Evolutionary conservation across 2,113 vertebrate genomes (phyloP).

Genomic region (Recurvirostra avosetta): DNA sequence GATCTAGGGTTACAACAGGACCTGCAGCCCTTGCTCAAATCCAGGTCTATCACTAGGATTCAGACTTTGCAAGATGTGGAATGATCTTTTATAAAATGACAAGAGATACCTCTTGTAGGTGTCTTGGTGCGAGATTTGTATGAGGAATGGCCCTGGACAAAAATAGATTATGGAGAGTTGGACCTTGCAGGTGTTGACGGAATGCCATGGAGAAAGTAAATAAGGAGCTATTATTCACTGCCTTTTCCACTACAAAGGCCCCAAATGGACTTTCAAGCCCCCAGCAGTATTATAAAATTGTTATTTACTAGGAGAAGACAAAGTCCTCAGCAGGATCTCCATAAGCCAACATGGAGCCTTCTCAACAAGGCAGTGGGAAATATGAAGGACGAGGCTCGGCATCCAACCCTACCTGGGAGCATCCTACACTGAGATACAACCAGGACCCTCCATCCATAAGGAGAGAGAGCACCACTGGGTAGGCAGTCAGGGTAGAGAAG

Average conservation of each 20-base stretch:
- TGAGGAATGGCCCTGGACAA: no score
- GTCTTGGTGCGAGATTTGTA: no score
- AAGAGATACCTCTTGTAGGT: no score
- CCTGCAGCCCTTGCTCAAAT: neutral
- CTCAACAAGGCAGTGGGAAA: neutral
- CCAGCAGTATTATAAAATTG: neutral
- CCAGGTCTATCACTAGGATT: neutral
- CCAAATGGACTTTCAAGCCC: fast-evolving
- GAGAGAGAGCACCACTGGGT: neutral
- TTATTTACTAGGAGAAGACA: neutral
- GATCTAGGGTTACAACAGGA: neutral
- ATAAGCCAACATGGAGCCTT: neutral
- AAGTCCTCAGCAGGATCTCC: neutral
- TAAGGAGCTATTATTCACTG: no score
- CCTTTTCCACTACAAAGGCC: neutral
- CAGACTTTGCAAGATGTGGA: neutral
- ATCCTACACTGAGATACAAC: neutral
- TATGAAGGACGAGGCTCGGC: neutral
- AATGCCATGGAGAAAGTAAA: no score
- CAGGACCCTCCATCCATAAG: neutral
- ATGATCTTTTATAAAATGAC: neutral
- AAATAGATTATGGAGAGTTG: no score
- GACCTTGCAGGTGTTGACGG: no score
- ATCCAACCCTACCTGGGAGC: neutral
- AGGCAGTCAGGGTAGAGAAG: neutral